Conservation (phyloP, 2,797 vertebrate genomes). For the Stomatorhinus walkeri region DNA sequence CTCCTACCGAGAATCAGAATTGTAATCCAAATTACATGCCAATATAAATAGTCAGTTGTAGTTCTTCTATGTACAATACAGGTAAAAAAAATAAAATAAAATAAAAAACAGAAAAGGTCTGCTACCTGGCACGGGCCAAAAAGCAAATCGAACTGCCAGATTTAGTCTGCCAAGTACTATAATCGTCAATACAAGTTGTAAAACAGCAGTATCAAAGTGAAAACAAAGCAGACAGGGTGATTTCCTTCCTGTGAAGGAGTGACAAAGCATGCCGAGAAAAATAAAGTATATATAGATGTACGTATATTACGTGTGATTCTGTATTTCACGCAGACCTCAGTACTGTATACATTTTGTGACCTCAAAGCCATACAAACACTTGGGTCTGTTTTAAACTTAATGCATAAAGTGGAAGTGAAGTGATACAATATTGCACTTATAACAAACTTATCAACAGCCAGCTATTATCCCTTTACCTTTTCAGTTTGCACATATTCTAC, state of each 20-base stretch:
- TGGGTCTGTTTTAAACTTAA: neutral
- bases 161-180: neutral
- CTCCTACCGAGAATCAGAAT: conserved; percentile 39
- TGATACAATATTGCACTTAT: conserved; percentile 69
- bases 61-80: conserved; percentile 26
- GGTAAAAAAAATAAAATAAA: conserved; percentile 22
- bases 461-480: conserved; percentile 39
- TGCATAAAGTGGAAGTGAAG: conserved; percentile 1
- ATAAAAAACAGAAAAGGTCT: conserved; percentile 8
- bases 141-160: neutral
- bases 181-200: neutral
- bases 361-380: neutral
- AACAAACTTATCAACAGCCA: conserved; percentile 50
- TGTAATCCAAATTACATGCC: conserved; percentile 32
- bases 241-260: neutral
- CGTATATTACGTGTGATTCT: neutral
- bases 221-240: neutral
- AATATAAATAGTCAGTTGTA: conserved; percentile 50
- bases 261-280: neutral
- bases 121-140: neutral
- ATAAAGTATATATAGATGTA: neutral
- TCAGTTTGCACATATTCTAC: conserved; percentile 26
- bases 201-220: neutral
- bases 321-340: conserved; percentile 3
- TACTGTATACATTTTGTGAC: neutral